Conservation (phyloP, 1,140 invertebrate genomes). For the Brachionus rubens region DNA sequence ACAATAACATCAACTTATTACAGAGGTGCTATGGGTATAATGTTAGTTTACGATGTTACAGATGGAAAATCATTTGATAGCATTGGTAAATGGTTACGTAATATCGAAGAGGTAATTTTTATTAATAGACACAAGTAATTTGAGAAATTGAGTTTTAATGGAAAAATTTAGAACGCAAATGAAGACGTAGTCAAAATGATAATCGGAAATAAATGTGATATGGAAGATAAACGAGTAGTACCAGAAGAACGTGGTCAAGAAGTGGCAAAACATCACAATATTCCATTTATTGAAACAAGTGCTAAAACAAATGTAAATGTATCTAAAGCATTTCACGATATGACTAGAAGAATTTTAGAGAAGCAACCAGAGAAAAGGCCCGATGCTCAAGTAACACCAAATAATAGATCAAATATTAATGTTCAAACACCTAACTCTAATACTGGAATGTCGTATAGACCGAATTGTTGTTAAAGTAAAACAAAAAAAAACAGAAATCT, state of each 20-base stretch:
- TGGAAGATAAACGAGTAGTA: slow-evolving; percentile 92
- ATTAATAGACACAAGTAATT: too few relatives aligned
- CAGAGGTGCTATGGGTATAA: slow-evolving; percentile 75
- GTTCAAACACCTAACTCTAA: slow-evolving; percentile 3
- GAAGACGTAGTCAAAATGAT: slow-evolving; percentile 99
- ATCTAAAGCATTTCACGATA: slow-evolving; percentile 34
- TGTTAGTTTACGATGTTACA: slow-evolving; percentile 97
- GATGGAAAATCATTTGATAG: slow-evolving; percentile 98
- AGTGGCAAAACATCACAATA: slow-evolving; percentile 90
- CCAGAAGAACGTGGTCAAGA: slow-evolving; percentile 78
- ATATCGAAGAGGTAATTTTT: slow-evolving; percentile 79
- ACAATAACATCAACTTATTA: slow-evolving; percentile 69
- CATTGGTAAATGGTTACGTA: slow-evolving; percentile 94
- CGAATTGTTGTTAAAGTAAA: slow-evolving; percentile 39
- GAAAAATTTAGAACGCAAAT: slow-evolving; percentile 78
- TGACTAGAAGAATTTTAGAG: slow-evolving; percentile 20
- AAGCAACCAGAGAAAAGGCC: slow-evolving; percentile 40
- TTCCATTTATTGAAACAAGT: slow-evolving; percentile 97
- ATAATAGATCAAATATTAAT: neutral
- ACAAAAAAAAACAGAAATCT: too few relatives aligned
- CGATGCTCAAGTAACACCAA: neutral
- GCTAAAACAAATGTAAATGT: slow-evolving; percentile 77
- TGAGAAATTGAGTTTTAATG: too few relatives aligned
- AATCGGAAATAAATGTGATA: slow-evolving; percentile 98
- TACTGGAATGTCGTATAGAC: neutral